Conservation (phyloP, 2,888 invertebrate genomes). For the Hydropsyche betteni region DNA sequence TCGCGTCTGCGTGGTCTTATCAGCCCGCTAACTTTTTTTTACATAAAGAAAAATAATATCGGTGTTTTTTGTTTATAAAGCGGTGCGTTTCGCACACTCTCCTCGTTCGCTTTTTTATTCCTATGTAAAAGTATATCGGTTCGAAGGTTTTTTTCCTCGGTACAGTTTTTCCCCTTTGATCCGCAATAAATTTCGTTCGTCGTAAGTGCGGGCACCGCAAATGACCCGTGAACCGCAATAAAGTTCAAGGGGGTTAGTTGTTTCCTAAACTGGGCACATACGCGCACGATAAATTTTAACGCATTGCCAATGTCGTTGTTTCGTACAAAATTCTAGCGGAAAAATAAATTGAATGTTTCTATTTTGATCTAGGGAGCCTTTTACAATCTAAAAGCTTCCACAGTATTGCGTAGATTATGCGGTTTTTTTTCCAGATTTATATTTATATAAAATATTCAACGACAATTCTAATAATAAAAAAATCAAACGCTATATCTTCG, state of each 20-base stretch:
- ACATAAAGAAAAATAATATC: no score
- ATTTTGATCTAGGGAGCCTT: no score
- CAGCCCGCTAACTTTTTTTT: neutral
- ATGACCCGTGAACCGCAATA: slow-evolving; percentile 41
- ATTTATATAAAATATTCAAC: no score
- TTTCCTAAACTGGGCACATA: slow-evolving; percentile 23
- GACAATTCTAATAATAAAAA: no score
- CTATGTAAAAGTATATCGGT: slow-evolving; percentile 3
- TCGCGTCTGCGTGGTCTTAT: slow-evolving; percentile 4
- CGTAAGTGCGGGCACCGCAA: slow-evolving; percentile 35
- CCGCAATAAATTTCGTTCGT: slow-evolving; percentile 23
- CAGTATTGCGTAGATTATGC: no score
- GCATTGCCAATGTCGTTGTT: neutral
- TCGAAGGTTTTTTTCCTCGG: neutral
- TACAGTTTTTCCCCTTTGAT: slow-evolving; percentile 26
- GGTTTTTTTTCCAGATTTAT: no score
- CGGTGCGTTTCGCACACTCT: no score
- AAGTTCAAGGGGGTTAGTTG: slow-evolving; percentile 36
- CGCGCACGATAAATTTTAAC: slow-evolving; percentile 23
- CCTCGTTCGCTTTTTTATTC: neutral
- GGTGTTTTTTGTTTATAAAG: no score
- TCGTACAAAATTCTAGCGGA: no score
- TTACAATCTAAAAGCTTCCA: no score
- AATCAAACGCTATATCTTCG: no score
- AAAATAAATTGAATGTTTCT: no score